Conservation (phyloP, 2,888 invertebrate genomes). For the Plebejus melissa region DNA sequence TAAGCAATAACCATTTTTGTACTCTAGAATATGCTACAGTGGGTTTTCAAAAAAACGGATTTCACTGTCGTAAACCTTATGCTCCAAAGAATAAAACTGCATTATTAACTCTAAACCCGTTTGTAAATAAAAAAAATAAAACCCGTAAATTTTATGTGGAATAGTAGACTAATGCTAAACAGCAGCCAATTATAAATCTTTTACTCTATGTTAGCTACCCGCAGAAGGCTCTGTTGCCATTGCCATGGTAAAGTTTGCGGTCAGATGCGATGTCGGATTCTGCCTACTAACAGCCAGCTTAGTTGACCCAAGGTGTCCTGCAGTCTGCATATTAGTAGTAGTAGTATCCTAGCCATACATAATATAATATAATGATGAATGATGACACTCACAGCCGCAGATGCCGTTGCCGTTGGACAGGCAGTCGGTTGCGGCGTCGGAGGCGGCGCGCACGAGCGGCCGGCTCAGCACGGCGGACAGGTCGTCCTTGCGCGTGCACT, state of each 20-base stretch:
- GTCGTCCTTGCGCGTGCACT: conserved; percentile 81
- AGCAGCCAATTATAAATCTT: too few species aligned
- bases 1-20: too few species aligned
- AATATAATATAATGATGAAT: too few species aligned
- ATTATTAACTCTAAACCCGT: too few species aligned
- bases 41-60: too few species aligned
- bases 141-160: too few species aligned
- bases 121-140: too few species aligned
- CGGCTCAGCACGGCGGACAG: conserved; percentile 58
- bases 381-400: not conserved
- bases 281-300: not conserved
- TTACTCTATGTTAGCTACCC: not conserved
- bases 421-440: conserved; percentile 53
- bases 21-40: too few species aligned
- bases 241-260: not conserved
- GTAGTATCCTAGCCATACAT: not conserved
- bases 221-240: not conserved
- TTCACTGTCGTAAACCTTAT: too few species aligned
- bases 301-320: not conserved
- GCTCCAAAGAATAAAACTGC: too few species aligned
- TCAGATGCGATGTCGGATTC: not conserved
- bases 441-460: conserved; percentile 56
- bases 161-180: too few species aligned
- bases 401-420: conserved; percentile 35
- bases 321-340: not conserved